Evolutionary conservation across 2,797 vertebrate genomes (phyloP).

Genomic region (Spondyliosoma cantharus): DNA sequence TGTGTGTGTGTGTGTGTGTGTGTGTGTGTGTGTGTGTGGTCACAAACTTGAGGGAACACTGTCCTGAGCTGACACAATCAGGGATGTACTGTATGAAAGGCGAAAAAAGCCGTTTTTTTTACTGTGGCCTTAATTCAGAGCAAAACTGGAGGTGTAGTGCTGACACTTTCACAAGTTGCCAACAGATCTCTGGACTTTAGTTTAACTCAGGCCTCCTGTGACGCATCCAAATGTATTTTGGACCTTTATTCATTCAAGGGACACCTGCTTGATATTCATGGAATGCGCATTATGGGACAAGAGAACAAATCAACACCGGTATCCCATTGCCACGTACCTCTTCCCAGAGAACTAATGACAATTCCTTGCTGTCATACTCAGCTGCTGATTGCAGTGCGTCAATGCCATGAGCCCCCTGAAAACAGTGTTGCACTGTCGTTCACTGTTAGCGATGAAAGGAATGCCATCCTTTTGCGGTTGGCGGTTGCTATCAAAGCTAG

Average conservation of each 20-base stretch:
- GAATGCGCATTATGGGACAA: background rate
- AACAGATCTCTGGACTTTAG: conserved; percentile 45
- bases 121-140: conserved; percentile 45
- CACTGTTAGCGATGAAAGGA: no score
- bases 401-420: background rate
- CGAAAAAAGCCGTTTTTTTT: conserved; percentile 35
- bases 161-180: conserved; percentile 32
- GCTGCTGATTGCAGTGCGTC: background rate
- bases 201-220: conserved; percentile 31
- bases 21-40: conserved; percentile 44
- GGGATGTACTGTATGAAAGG: conserved; percentile 38
- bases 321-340: background rate
- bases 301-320: background rate
- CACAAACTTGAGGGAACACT: conserved; percentile 70
- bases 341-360: background rate
- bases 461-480: no score
- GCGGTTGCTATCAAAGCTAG: no score
- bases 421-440: background rate
- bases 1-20: background rate
- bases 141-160: conserved; percentile 42
- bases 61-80: conserved; percentile 62
- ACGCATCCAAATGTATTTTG: conserved; percentile 48
- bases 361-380: background rate
- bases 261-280: conserved; percentile 19
- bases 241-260: conserved; percentile 32